Evolutionary conservation across 1,140 invertebrate genomes (phyloP).

Genomic region (Pararge aegeria): DNA sequence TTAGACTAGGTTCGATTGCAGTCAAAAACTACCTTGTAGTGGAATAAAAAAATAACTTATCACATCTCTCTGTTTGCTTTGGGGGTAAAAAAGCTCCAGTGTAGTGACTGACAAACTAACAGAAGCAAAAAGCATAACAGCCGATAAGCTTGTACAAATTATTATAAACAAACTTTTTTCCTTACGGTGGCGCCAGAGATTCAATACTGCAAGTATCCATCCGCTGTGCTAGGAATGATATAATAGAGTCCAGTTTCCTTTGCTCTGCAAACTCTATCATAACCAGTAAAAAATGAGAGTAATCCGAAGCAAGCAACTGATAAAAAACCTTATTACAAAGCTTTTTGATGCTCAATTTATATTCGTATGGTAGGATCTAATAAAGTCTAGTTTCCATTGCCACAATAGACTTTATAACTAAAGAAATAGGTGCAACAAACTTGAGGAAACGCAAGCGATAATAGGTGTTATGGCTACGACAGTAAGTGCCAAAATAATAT

Average conservation of each 20-base stretch:
- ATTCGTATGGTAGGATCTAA: background rate
- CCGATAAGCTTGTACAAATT: background rate
- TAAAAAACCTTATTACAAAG: no score
- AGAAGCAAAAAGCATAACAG: background rate
- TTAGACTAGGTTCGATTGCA: no score
- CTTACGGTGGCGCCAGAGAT: background rate
- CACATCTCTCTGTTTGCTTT: no score
- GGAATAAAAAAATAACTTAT: no score
- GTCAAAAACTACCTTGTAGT: no score
- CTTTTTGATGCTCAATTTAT: no score
- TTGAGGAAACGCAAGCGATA: background rate
- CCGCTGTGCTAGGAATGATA: background rate
- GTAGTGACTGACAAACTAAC: background rate
- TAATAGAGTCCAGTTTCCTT: no score
- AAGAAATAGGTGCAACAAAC: background rate
- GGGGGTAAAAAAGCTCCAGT: background rate
- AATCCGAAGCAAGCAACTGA: no score
- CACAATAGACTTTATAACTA: background rate
- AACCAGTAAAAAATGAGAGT: no score
- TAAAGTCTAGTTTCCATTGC: slow-evolving; percentile 2
- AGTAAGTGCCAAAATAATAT: background rate
- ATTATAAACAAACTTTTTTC: background rate
- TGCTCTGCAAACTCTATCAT: no score
- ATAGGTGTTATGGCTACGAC: background rate
- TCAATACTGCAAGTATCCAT: background rate